Conservation (phyloP, 2,797 vertebrate genomes). For the Gymnothorax reevesii region DNA sequence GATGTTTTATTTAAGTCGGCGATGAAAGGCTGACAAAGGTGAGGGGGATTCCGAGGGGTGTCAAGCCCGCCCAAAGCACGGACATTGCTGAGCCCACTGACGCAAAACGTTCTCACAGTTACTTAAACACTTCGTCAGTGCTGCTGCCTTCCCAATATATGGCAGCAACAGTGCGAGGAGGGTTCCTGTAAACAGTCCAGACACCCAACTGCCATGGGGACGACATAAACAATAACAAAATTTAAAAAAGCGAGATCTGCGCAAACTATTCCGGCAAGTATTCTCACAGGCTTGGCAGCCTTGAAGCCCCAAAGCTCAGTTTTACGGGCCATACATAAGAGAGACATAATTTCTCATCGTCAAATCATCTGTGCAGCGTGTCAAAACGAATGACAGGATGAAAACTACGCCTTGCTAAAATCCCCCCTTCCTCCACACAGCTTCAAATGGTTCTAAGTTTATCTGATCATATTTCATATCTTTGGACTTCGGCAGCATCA, state of each 20-base stretch:
- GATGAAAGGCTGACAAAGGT: slow-evolving; percentile 65
- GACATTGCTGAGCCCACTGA: slow-evolving; percentile 18
- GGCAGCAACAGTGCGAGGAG: too few relatives aligned
- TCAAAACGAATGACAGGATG: neutral
- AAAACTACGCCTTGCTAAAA: neutral
- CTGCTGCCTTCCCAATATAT: too few relatives aligned
- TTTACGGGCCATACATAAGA: neutral
- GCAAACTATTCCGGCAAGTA: neutral
- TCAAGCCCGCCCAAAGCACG: slow-evolving; percentile 57
- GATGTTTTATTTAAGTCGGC: slow-evolving; percentile 65
- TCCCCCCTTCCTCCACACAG: neutral
- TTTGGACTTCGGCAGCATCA: neutral
- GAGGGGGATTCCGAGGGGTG: slow-evolving; percentile 67
- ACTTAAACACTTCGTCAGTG: too few relatives aligned
- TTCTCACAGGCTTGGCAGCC: neutral
- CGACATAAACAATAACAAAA: neutral
- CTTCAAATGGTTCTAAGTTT: neutral
- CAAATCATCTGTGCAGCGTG: slow-evolving; percentile 5
- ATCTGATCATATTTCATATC: neutral
- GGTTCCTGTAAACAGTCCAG: too few relatives aligned
- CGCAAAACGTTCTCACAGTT: too few relatives aligned
- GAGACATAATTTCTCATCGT: neutral
- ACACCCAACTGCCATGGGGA: neutral
- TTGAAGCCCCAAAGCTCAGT: neutral
- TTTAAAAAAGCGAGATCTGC: neutral